These are phyloP conservation scores for Clarias pachynema DNA, from an alignment of 2,797 vertebrate genomes.

Conservation along the genomic window DNA sequence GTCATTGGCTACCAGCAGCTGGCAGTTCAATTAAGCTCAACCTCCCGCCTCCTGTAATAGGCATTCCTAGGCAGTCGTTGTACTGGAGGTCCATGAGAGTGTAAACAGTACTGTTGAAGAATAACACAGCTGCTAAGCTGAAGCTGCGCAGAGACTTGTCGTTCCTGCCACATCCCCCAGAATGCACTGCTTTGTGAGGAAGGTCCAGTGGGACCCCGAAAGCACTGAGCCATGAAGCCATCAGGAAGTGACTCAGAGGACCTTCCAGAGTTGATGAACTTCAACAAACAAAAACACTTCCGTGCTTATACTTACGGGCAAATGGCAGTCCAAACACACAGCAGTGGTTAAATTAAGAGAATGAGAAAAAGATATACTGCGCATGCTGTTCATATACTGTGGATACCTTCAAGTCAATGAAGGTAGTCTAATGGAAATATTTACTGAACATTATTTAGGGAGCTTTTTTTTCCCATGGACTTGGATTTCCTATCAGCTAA, in stretches of 20 bases:
- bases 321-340: conserved; percentile 24
- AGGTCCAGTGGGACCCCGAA: conserved; percentile 63
- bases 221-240: conserved; percentile 69
- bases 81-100: conserved; percentile 85
- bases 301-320: conserved; percentile 12
- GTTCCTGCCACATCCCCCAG: conserved; percentile 78
- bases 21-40: conserved; percentile 96
- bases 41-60: conserved; percentile 58
- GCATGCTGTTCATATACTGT: neutral
- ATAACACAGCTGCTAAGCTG: conserved; percentile 91
- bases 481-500: conserved; percentile 7
- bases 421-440: neutral
- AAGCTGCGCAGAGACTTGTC: conserved; percentile 88
- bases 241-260: conserved; percentile 63
- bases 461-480: neutral
- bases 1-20: conserved; percentile 92
- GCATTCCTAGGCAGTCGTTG: conserved; percentile 74
- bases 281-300: conserved; percentile 36
- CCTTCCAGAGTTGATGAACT: conserved; percentile 47
- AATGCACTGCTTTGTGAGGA: conserved; percentile 70
- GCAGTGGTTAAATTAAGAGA: conserved; percentile 8
- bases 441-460: neutral
- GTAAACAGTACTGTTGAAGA: conserved; percentile 92
- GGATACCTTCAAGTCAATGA: neutral
- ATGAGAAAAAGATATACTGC: neutral